A percentile compares a stretch with the other conserved stretches of the same genome.
Conservation (phyloP, 2,113 vertebrate genomes). For the Laticauda colubrina region DNA sequence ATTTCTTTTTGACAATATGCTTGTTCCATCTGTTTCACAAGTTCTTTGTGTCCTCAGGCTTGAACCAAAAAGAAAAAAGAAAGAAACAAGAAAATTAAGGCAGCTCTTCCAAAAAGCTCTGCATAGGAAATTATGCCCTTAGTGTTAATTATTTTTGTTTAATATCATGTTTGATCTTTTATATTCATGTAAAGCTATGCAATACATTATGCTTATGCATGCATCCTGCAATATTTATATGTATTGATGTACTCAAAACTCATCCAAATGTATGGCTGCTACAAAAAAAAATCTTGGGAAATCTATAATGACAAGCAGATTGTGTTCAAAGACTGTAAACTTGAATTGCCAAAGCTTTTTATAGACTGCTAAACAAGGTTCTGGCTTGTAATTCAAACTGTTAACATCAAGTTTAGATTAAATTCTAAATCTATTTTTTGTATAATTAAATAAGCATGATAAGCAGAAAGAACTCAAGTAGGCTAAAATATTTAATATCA, state of each 20-base stretch:
- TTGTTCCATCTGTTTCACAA: slow-evolving; percentile 8
- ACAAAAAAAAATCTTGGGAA: slow-evolving; percentile 19
- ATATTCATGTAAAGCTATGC: slow-evolving; percentile 5
- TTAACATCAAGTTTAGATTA: slow-evolving; percentile 29
- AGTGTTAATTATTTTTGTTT: slow-evolving; percentile 35
- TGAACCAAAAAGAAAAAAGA: not conserved
- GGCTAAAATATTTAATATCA: not conserved
- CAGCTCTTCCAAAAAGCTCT: not conserved
- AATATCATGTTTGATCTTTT: not conserved
- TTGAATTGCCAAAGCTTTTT: slow-evolving; percentile 31
- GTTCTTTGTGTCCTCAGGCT: not conserved
- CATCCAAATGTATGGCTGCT: slow-evolving; percentile 18
- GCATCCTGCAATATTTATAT: slow-evolving; percentile 28
- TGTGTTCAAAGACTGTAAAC: slow-evolving; percentile 33
- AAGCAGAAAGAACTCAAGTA: not conserved
- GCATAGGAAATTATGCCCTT: not conserved
- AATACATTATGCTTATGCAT: slow-evolving; percentile 15
- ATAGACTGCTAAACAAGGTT: slow-evolving; percentile 34
- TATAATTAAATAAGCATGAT: slow-evolving; percentile 36
- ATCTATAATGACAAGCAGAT: slow-evolving; percentile 31
- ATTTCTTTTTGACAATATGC: not conserved
- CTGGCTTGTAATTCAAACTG: slow-evolving; percentile 45
- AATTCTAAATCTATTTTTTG: slow-evolving; percentile 32
- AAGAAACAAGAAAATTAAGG: not conserved
- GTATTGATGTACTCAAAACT: slow-evolving; percentile 27